Base-by-base conservation (phyloP, 2,888 invertebrate species). In the Himalopsyche kuldschensis region DNA sequence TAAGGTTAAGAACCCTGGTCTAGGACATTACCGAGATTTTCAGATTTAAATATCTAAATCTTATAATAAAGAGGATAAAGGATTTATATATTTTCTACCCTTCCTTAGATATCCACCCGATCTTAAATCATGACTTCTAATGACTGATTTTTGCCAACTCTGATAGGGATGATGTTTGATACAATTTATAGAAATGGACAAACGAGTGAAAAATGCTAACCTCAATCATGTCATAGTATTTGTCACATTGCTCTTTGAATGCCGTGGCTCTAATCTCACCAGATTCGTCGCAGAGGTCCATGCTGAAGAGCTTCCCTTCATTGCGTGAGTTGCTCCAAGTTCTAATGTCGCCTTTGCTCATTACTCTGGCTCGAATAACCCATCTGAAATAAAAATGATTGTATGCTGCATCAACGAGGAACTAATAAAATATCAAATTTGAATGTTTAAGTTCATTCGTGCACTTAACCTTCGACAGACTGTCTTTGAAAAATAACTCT, bases 221-320 rank as follows among this genome's bases (percentile, higher is more conserved):
- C 93, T 99, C 96, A 87, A 99, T 92, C 91, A 96, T 93, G 87
- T 97, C 96, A 89, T 94, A 98, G 89, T 94, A 99, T 88, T 96
- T 97, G 88, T 98, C 98, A 85, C 96, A 96, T 87, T 95, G 93
- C 81, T 96, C 96, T 87, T 94, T 95, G 89, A 99, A 99, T 2
- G 95, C 98, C 0, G 98, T 98, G 55, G 96, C 96, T 85, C 97
- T 92, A 87, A 99, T 98, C 90, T 99, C 98, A 2, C 98, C 98
- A 84, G 95, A 96, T 88, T 98, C 97, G 90, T 99, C 99, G 85
- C 96, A 91, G n/a, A 99, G 90, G 89, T 98, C 98, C 91, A 98
- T 94, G 85, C 95, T 96, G 89, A 99, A 99, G 3, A 99, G 91
- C 89, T 97, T 97, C 0, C 99, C 99, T 89, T 98, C 98, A 0